Base-by-base conservation (phyloP, 2,113 vertebrate genomes). In the Spea bombifrons region DNA sequence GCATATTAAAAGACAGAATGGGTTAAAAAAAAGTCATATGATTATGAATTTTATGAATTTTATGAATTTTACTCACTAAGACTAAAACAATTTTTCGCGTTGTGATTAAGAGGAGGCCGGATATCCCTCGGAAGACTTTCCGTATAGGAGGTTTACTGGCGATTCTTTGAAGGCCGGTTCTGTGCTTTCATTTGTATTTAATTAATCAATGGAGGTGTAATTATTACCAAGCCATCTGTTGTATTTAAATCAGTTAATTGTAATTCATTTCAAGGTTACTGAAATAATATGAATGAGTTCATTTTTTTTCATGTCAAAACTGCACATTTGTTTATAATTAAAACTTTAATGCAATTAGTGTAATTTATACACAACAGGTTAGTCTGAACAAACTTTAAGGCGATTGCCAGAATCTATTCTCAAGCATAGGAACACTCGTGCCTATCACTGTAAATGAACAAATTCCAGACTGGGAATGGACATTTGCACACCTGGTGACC, bases 201-300 rank as follows among this genome's bases (percentile, higher is more conserved):
- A 75, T 75, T 52, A 66, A 47, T 52, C 63, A 53, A 15, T 53
- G 30, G 73, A 66, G 61, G 61, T 66, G n/a, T 8, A 17, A 12
- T 66, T 53, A 66, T 52, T 75, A 75, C n/a, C 43, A 66, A 53
- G 73, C 73, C 73, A 75, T 66, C 73, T 75, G 73, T 45, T 66
- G 47, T n/a, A 44, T 30, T 66, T 75, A 61, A 52, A 53, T 66
- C 66, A 64, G 49, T 75, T 61, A 47, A 17, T 75, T 75, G 59
- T 50, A 50, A 75, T 75, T 75, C 61, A 75, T 17, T 75, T 75
- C 73, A 75, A 75, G 73, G 61, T 75, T 75, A 75, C n/a, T 50
- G 16, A 65, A 75, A 64, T 30, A 8, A 57, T 17, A 47, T 65
- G 9, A 7, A 65, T 17, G 16, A 75, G 73, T 75, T 64, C 49